phyloP scores from a whole-genome alignment of 92 coral and sea anemone species.

The Zoanthus sociatus region DNA sequence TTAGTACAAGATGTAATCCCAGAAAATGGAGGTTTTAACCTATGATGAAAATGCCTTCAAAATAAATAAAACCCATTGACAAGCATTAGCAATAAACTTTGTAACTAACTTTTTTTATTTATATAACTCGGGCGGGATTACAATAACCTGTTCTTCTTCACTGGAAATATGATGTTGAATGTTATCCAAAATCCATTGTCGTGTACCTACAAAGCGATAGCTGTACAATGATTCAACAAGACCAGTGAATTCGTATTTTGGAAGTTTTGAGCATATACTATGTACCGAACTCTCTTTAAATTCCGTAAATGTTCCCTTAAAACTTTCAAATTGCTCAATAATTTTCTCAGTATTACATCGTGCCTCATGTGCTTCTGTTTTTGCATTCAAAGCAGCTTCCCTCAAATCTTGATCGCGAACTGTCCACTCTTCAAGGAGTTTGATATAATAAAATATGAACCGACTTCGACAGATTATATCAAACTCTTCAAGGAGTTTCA shows the following conservation, averaged over 20 bases:
- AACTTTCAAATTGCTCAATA: too few species aligned
- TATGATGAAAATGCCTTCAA: too few species aligned
- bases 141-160: too few species aligned
- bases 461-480: too few species aligned
- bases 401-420: slow-evolving; percentile 20
- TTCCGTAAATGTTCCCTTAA: slow-evolving; percentile 8
- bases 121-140: too few species aligned
- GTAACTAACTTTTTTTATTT: too few species aligned
- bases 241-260: slow-evolving; percentile 63
- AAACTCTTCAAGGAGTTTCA: too few species aligned
- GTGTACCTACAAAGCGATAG: slow-evolving; percentile 61
- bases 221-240: slow-evolving; percentile 39
- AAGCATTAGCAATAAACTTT: too few species aligned
- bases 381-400: slow-evolving; percentile 9
- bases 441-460: slow-evolving; percentile 36
- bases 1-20: too few species aligned
- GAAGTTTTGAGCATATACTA: slow-evolving; percentile 49
- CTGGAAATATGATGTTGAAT: too few species aligned
- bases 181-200: slow-evolving; percentile 76
- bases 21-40: too few species aligned
- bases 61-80: too few species aligned
- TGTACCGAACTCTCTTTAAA: not conserved
- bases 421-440: not conserved
- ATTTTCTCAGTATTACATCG: slow-evolving; percentile 33
- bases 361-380: slow-evolving; percentile 23